A percentile compares a stretch with the other conserved stretches of the same genome.
Evolutionary conservation across 2,797 vertebrate species (phyloP).

Genomic region (Sphaeramia orbicularis): DNA sequence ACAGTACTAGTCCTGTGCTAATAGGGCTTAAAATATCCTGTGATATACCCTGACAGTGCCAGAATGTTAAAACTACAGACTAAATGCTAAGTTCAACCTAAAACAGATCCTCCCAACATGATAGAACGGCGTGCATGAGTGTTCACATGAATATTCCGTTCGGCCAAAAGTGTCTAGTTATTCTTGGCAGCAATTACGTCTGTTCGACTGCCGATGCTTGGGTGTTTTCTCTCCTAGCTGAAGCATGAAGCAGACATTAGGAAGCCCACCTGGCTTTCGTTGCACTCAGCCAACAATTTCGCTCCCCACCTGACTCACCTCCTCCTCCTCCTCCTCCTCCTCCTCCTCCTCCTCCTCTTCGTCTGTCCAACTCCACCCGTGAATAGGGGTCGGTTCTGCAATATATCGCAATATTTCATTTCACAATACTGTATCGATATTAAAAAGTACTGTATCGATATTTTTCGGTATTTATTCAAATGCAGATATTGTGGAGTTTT

Average conservation of each 20-base stretch:
- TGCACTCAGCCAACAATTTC: conserved; percentile 42
- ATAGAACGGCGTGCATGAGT: neutral
- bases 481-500: too few relatives aligned
- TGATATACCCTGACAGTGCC: too few relatives aligned
- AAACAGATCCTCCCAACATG: neutral
- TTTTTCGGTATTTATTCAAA: too few relatives aligned
- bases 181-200: conserved; percentile 52
- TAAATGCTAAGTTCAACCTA: neutral
- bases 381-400: too few relatives aligned
- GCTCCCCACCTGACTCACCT: conserved; percentile 34
- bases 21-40: too few relatives aligned
- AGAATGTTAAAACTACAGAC: too few relatives aligned
- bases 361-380: conserved; percentile 52
- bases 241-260: conserved; percentile 44
- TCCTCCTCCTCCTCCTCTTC: conserved; percentile 29
- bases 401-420: too few relatives aligned
- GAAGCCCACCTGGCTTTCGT: conserved; percentile 62
- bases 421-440: too few relatives aligned
- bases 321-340: conserved; percentile 18
- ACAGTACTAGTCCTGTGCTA: too few relatives aligned
- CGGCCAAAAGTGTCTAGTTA: conserved; percentile 11
- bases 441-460: too few relatives aligned
- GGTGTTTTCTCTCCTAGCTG: conserved; percentile 39
- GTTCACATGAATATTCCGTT: neutral
- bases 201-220: conserved; percentile 29